Percentiles rank a stretch among this genome's conserved stretches.
Evolutionary conservation across 2,797 vertebrate genomes (phyloP).

Genomic region (Macroramphosus scolopax): DNA sequence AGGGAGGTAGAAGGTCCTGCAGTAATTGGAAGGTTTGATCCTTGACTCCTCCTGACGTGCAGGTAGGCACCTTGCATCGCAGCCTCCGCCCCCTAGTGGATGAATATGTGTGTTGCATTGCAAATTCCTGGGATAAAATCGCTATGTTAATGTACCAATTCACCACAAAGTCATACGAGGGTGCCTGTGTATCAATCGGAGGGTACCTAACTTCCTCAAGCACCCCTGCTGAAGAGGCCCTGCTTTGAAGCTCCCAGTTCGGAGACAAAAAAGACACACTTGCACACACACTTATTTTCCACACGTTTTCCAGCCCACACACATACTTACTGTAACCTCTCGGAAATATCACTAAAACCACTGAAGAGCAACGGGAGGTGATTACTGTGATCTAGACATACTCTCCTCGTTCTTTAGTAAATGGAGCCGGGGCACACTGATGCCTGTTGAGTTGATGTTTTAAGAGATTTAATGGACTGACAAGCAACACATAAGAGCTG

Average conservation of each 20-base stretch:
- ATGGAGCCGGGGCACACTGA: conserved; percentile 42
- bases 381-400: conserved; percentile 49
- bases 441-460: conserved; percentile 62
- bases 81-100: too few species aligned
- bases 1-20: too few species aligned
- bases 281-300: conserved; percentile 12
- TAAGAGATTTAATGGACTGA: conserved; percentile 70
- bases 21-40: too few species aligned
- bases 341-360: conserved; percentile 56
- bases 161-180: conserved; percentile 7
- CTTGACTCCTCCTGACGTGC: too few species aligned
- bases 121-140: too few species aligned
- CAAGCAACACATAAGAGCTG: conserved; percentile 31
- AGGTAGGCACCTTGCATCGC: too few species aligned
- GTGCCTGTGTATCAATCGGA: conserved; percentile 12
- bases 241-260: conserved; percentile 26
- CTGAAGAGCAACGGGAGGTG: conserved; percentile 60
- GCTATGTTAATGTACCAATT: neutral
- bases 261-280: conserved; percentile 31
- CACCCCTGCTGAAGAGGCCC: conserved; percentile 7
- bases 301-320: conserved; percentile 4
- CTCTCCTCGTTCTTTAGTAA: conserved; percentile 51
- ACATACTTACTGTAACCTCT: conserved; percentile 44
- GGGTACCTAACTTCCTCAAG: conserved; percentile 19
- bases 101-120: too few species aligned